Conservation (phyloP, 2,797 vertebrate species). For the Euthynnus affinis region DNA sequence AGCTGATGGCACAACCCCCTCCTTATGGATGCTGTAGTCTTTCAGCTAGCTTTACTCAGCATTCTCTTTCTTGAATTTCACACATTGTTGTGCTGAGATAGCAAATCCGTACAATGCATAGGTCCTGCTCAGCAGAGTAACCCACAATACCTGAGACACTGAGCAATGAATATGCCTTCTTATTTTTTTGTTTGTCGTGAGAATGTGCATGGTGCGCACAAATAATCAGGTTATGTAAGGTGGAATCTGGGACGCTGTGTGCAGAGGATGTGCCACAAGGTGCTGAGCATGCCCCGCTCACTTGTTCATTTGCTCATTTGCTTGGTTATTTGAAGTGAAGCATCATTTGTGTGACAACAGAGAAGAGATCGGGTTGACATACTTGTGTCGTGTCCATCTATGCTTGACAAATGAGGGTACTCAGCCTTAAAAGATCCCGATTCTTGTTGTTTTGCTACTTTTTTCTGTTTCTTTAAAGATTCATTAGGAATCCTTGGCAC, state of each 20-base stretch:
- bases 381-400: slow-evolving; percentile 54
- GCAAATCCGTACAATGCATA: slow-evolving; percentile 40
- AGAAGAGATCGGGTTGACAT: slow-evolving; percentile 51
- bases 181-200: slow-evolving; percentile 36
- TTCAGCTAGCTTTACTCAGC: slow-evolving; percentile 63
- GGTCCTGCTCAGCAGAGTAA: slow-evolving; percentile 33
- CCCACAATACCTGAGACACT: slow-evolving; percentile 56
- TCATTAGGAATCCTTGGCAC: slow-evolving; percentile 65
- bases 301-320: slow-evolving; percentile 46
- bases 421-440: slow-evolving; percentile 61
- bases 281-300: slow-evolving; percentile 53
- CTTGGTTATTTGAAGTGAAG: slow-evolving; percentile 62
- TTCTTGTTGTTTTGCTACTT: slow-evolving; percentile 56
- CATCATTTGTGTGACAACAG: slow-evolving; percentile 61
- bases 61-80: slow-evolving; percentile 40
- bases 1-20: slow-evolving; percentile 27
- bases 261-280: slow-evolving; percentile 69
- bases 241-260: slow-evolving; percentile 76
- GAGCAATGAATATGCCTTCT: slow-evolving; percentile 60
- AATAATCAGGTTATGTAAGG: slow-evolving; percentile 75
- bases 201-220: slow-evolving; percentile 60
- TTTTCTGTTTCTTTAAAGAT: slow-evolving; percentile 57
- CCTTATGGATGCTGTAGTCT: slow-evolving; percentile 16
- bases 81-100: slow-evolving; percentile 55
- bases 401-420: slow-evolving; percentile 69